Evolutionary conservation across 2,113 vertebrate species (phyloP), one percentile per base, ranked within the genome.

Genomic region (Bostrychus sinensis): DNA sequence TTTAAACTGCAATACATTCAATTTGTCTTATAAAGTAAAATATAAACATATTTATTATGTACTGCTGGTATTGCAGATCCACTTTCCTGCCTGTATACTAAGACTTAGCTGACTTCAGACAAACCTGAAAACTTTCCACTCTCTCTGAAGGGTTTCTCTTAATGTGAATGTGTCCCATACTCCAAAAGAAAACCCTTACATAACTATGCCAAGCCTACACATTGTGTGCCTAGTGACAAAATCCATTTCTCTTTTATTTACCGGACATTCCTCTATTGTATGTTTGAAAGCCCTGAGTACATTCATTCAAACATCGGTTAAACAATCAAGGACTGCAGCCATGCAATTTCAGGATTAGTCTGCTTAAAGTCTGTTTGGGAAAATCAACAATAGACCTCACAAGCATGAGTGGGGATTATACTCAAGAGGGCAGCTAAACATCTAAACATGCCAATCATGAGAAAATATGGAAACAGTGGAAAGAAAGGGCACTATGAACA

Each of bases 311-410:
- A 22, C 41, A 53, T 19, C 9, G 36, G 11, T 39, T 66, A 60
- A 32, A 46, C 14, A 60, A 28, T 59, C 55, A 58, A 36, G 6
- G 20, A 30, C 16, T 56, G 42, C 34, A 59, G 22, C 17, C 43
- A 39, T 56, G 10, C 11, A 48, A 71, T 78, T 76, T 84, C 17
- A 9, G 66, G 63, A 81, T 77, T 71, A 76, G 37, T 14, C 22
- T 7, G 23, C 13, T 75, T 34, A 62, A 16, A 30, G 19, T 58
- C 5, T 39, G 55, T 46, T 57, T 54, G 68, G 42, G 60, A 61
- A 75, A 59, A 26, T 67, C 55, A 68, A 48, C 65, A 62, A 46
- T 46, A 20, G 72, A 61, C 9, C 2, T 16, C 36, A 51, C 28
- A 30, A 34, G 19, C 14, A 10, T 11, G 22, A 16, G 26, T 37